phyloP scores from a whole-genome alignment of 2,888 invertebrate species.

The Alloscopus bannaensis region DNA sequence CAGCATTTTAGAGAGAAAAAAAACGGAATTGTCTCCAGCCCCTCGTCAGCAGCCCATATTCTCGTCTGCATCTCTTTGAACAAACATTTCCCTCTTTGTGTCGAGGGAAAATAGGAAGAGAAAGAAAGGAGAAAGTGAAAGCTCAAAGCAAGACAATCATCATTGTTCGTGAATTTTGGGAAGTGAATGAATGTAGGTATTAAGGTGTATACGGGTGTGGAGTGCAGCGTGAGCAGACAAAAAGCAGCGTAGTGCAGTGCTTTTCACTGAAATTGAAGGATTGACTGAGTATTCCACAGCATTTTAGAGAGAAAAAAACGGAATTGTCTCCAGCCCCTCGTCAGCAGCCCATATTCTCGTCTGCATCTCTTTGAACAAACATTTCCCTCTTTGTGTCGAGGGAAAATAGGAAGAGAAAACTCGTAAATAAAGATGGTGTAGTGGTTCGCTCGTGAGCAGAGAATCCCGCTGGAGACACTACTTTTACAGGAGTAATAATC shows the following conservation, averaged over 20 bases:
- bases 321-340: too few relatives aligned
- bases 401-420: not conserved
- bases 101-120: not conserved
- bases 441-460: conserved; percentile 19
- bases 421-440: conserved; percentile 24
- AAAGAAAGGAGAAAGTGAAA: too few relatives aligned
- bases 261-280: conserved; percentile 25
- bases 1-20: not conserved
- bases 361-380: conserved; percentile 2
- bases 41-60: too few relatives aligned
- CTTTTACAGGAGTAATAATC: conserved; percentile 58
- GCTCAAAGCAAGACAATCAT: too few relatives aligned
- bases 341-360: too few relatives aligned
- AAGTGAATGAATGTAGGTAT: too few relatives aligned
- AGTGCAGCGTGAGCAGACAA: too few relatives aligned
- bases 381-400: conserved; percentile 3
- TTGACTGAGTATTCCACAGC: not conserved
- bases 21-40: too few relatives aligned
- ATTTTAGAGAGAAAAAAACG: not conserved
- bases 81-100: conserved; percentile 11
- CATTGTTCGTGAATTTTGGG: too few relatives aligned
- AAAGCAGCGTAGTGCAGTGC: too few relatives aligned
- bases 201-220: too few relatives aligned
- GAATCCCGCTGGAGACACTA: conserved; percentile 57
- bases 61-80: too few relatives aligned